These are phyloP conservation scores for Volucella bombylans DNA, from an alignment of 2,888 invertebrate genomes.

Conservation along the genomic window DNA sequence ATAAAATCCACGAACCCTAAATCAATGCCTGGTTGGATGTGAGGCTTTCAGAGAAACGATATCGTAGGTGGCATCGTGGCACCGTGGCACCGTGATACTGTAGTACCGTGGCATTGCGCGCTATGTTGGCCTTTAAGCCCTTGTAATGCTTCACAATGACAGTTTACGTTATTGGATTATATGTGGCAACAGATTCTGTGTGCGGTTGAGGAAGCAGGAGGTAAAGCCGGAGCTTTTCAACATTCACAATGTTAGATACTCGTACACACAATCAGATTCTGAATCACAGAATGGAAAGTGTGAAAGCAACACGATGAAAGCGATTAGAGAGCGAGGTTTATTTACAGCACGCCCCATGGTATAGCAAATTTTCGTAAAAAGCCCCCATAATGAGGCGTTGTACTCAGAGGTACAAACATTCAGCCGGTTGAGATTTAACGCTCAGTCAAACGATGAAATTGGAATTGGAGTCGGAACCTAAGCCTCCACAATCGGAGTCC, in stretches of 20 bases:
- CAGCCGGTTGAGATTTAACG: constrained; percentile 26
- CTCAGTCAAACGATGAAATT: background rate
- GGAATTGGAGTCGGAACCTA: background rate
- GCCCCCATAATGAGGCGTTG: constrained; percentile 48
- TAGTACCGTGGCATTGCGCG: constrained; percentile 8
- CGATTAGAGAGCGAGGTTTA: constrained; percentile 51
- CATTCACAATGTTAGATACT: constrained; percentile 12
- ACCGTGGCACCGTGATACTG: constrained; percentile 17
- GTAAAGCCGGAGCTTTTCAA: constrained; percentile 32
- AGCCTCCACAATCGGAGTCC: background rate
- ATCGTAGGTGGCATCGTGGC: constrained; percentile 24
- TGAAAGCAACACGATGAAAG: constrained; percentile 33
- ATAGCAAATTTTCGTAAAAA: constrained; percentile 46
- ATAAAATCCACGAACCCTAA: constrained; percentile 64
- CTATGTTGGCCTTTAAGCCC: constrained; percentile 55
- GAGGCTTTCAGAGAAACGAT: constrained; percentile 15
- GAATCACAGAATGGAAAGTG: background rate
- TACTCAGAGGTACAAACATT: constrained; percentile 15
- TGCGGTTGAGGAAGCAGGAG: constrained; percentile 49
- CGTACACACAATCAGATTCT: constrained; percentile 18
- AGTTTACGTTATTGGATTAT: constrained; percentile 73
- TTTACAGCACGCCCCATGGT: background rate
- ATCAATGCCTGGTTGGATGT: constrained; percentile 58
- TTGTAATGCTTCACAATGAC: constrained; percentile 71
- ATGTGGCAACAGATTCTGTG: constrained; percentile 67